phyloP scores from a whole-genome alignment of 2,113 vertebrate genomes.

The Pterocles orientalis region DNA sequence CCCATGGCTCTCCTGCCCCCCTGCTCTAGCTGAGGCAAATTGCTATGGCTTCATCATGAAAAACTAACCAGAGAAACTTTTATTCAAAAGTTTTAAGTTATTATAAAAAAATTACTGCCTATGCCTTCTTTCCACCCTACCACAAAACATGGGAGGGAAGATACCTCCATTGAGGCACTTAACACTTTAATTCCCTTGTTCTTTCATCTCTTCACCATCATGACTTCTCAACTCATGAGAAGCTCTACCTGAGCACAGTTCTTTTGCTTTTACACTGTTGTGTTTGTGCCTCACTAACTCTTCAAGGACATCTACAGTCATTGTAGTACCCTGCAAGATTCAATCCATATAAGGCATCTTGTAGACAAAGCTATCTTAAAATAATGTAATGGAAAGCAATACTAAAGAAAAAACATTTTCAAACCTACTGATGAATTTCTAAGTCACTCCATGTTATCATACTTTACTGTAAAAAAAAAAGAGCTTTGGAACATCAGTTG shows the following conservation, averaged over 20 bases:
- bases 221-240: neutral
- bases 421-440: neutral
- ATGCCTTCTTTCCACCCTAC: neutral
- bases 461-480: neutral
- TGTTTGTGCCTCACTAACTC: neutral
- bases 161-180: neutral
- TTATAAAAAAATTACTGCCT: neutral
- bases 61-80: neutral
- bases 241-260: neutral
- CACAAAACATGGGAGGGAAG: neutral
- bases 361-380: neutral
- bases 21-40: neutral
- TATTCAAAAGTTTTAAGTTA: neutral
- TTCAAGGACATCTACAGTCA: neutral
- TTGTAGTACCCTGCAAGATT: neutral
- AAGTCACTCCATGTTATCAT: neutral
- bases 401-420: constrained; percentile 17
- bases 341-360: neutral
- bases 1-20: no score
- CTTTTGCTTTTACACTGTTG: neutral
- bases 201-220: neutral
- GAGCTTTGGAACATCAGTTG: constrained; percentile 21
- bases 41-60: neutral
- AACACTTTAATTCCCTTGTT: neutral
- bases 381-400: neutral